Evolutionary conservation across 2,113 vertebrate species (phyloP).

Genomic region (Struthio camelus): DNA sequence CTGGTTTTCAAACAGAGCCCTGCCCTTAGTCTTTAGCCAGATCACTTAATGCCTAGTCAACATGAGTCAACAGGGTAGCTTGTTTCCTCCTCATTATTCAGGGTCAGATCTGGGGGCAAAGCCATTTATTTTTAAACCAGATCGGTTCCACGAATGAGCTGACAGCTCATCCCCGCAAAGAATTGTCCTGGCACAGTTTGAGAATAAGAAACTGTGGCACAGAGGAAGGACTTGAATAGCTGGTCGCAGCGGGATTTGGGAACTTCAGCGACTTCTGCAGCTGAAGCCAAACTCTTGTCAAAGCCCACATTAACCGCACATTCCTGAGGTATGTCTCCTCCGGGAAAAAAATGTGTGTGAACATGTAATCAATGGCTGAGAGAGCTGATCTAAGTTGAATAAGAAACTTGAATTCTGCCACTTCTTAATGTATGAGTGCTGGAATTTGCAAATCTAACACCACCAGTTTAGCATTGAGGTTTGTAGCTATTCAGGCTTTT

Average conservation of each 20-base stretch:
- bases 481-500: neutral
- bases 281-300: neutral
- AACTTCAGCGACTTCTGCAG: neutral
- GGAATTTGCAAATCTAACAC: neutral
- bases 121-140: neutral
- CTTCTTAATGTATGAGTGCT: neutral
- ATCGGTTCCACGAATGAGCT: neutral
- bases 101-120: neutral
- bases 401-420: neutral
- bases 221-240: neutral
- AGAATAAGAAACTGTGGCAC: neutral
- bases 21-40: neutral
- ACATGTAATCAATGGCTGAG: neutral
- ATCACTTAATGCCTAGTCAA: neutral
- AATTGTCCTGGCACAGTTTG: neutral
- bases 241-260: neutral
- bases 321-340: neutral
- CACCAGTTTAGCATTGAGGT: neutral
- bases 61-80: neutral
- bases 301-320: neutral
- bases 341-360: neutral
- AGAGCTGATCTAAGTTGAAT: neutral
- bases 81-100: neutral
- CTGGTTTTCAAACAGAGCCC: neutral
- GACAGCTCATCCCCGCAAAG: neutral